phyloP scores from a whole-genome alignment of 2,113 vertebrate species.

The Pelecanoides urinatrix region DNA sequence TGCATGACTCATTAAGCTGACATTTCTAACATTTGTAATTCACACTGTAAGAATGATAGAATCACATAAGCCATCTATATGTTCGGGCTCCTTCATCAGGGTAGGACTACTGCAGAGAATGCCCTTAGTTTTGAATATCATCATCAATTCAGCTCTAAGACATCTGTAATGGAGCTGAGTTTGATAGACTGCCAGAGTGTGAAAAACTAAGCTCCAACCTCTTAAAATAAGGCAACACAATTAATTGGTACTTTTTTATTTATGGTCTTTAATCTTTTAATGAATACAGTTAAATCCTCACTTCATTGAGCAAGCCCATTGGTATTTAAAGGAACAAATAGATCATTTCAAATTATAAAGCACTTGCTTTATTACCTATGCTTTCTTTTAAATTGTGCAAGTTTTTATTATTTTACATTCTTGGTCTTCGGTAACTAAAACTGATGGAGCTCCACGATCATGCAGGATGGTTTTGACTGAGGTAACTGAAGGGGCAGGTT shows the following conservation, averaged over 20 bases:
- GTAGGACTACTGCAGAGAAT: slow-evolving; percentile 2
- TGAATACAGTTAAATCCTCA: slow-evolving; percentile 68
- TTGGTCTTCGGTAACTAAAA: neutral
- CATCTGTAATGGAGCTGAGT: slow-evolving; percentile 68
- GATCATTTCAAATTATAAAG: slow-evolving; percentile 70
- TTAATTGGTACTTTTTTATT: slow-evolving; percentile 74
- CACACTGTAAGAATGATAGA: slow-evolving; percentile 62
- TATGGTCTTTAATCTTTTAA: slow-evolving; percentile 67
- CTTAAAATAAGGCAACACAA: slow-evolving; percentile 52
- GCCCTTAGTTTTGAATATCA: slow-evolving; percentile 45
- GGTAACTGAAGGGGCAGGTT: neutral
- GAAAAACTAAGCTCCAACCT: slow-evolving; percentile 38
- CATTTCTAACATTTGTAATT: slow-evolving; percentile 72
- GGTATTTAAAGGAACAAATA: slow-evolving; percentile 61
- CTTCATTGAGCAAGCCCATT: slow-evolving; percentile 40
- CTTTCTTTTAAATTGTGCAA: neutral
- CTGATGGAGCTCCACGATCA: neutral
- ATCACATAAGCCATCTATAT: slow-evolving; percentile 57
- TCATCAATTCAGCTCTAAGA: slow-evolving; percentile 70
- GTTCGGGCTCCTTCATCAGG: slow-evolving; percentile 59
- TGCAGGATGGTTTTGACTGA: neutral
- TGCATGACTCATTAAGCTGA: slow-evolving; percentile 81
- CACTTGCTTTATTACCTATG: slow-evolving; percentile 43
- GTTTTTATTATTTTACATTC: slow-evolving; percentile 14
- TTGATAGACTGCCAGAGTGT: slow-evolving; percentile 62